Evolutionary conservation across 2,113 vertebrate species (phyloP), one percentile per base, ranked within the genome.

Genomic region (Hemichromis elongatus): DNA sequence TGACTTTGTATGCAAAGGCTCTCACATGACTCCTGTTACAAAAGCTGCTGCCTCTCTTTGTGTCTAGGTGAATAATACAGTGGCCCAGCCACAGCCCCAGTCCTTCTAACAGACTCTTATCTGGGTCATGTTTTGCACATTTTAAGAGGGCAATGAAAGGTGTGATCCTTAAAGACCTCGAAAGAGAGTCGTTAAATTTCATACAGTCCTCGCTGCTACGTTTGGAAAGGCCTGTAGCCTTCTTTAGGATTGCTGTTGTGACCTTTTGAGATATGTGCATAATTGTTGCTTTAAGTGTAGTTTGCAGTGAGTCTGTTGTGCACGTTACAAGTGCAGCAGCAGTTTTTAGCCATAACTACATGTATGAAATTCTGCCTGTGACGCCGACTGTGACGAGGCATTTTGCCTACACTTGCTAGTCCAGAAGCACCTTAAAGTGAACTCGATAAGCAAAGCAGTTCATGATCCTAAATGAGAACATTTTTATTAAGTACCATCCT

Each of bases 1-100:
- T 75, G 84, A 85, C 89, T 90, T 94, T 82, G 63, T 90, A 87
- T 89, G 94, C 92, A 94, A 92, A 94, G 85, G 81, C 66, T 19
- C 92, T 95, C 92, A 92, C 95, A 90, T 95, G 95, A 95, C 89
- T 87, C 77, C 40, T 77, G 89, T 96, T 96, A 93, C 93, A 93
- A 96, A 96, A 96, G 81, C 70, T 75, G 79, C 86, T 50, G 73
- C 89, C 88, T 82, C 54, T 80, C 63, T 79, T 28, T 75, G 30
- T 83, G 68, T 68, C 75, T 81, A 61, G 77, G 28, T 73, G 88
- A 87, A 86, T 85, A 90, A 87, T 59, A 55, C 84, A 47, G 73
- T 81, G 89, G 59, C 56, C 14, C 28, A 14, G 42, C 40, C 11
- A 42, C 40, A 42, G 40, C 12, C 40, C 19, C 59, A 37, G 89